A percentile compares a stretch with the other conserved stretches of the same genome.
Conservation (phyloP, 2,113 vertebrate species). For the Brachypodius melanocephalos region DNA sequence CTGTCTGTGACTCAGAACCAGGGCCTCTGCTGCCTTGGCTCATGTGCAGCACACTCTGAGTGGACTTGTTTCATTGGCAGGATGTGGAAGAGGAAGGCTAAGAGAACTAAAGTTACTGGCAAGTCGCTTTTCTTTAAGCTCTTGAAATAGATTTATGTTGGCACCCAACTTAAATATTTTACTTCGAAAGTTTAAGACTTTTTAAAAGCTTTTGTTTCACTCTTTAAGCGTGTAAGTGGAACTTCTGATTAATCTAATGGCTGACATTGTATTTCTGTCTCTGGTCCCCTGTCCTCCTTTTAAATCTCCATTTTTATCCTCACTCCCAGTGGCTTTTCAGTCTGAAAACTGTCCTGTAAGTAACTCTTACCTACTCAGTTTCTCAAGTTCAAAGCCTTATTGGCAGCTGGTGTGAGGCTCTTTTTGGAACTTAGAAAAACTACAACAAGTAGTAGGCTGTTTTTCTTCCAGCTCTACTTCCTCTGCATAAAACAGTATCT, state of each 20-base stretch:
- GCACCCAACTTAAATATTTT: not conserved
- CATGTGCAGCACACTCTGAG: not conserved
- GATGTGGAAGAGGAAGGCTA: slow-evolving; percentile 65
- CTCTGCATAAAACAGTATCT: not conserved
- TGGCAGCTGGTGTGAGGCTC: not conserved
- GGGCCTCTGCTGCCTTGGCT: not conserved
- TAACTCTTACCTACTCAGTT: not conserved
- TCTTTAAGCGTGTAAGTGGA: rapidly evolving
- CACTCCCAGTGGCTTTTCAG: not conserved
- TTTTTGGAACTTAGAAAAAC: not conserved
- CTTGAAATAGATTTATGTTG: not conserved
- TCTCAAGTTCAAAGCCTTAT: not conserved
- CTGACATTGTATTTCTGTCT: not conserved
- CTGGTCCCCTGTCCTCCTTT: not conserved
- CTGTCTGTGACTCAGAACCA: not conserved
- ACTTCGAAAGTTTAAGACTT: not conserved
- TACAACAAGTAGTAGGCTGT: not conserved
- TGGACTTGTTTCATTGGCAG: not conserved
- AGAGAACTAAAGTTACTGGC: slow-evolving; percentile 56
- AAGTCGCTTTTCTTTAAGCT: slow-evolving; percentile 57
- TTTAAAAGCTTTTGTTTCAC: not conserved
- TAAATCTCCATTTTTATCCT: not conserved
- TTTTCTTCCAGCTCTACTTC: not conserved
- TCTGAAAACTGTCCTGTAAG: not conserved
- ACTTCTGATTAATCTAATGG: not conserved